These are phyloP conservation scores for Ascaphus truei DNA, from an alignment of 2,113 vertebrate species.

Conservation along the genomic window DNA sequence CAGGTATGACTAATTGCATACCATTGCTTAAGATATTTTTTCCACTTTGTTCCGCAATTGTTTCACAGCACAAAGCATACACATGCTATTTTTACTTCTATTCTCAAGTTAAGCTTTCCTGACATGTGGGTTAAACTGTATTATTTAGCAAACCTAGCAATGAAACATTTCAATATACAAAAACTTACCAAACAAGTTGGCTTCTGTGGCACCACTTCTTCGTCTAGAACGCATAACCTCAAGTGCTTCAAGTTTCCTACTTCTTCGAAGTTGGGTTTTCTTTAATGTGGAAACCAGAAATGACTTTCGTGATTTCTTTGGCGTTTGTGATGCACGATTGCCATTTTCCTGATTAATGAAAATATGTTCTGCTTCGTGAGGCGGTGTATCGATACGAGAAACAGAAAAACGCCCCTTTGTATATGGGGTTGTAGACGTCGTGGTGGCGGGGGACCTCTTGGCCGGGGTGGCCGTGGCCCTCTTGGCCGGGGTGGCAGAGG, in stretches of 20 bases:
- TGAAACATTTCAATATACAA: neutral
- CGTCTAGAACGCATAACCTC: slow-evolving; percentile 54
- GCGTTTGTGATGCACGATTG: neutral
- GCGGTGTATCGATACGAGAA: slow-evolving; percentile 55
- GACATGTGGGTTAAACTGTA: no score
- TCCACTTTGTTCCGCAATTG: no score
- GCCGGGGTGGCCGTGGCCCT: fast-evolving
- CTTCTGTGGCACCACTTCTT: slow-evolving; percentile 71
- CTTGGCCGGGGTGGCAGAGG: neutral
- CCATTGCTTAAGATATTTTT: no score
- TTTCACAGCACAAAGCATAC: no score
- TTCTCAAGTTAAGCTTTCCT: neutral
- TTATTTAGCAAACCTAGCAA: neutral
- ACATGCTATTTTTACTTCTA: no score
- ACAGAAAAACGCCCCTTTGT: slow-evolving; percentile 69
- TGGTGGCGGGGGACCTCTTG: neutral
- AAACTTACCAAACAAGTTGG: slow-evolving; percentile 73
- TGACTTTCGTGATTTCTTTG: slow-evolving; percentile 44
- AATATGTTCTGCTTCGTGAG: slow-evolving; percentile 24
- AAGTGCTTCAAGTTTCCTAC: slow-evolving; percentile 47
- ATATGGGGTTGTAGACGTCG: neutral
- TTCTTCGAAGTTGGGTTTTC: slow-evolving; percentile 47
- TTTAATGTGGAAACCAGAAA: slow-evolving; percentile 41
- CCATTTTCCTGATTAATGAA: fast-evolving
- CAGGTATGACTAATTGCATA: no score